Percentiles rank a stretch among this genome's conserved stretches.
These are phyloP conservation scores for Hesperia comma DNA, from an alignment of 2,888 invertebrate species.

Conservation along the genomic window DNA sequence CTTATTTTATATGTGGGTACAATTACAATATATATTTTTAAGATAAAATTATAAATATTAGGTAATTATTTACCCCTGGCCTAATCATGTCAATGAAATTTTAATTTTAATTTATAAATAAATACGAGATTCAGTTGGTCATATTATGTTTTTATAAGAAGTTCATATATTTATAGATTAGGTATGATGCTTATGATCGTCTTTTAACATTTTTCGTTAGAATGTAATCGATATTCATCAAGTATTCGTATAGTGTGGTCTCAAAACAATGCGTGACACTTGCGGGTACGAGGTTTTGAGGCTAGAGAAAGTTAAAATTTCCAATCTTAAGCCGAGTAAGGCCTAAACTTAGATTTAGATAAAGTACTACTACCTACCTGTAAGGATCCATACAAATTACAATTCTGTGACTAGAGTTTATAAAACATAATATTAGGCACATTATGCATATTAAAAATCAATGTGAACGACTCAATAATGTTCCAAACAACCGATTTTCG, in stretches of 20 bases:
- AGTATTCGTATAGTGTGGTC: constrained; percentile 56
- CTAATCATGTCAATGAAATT: not conserved
- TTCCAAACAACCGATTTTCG: constrained; percentile 26
- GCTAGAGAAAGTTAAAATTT: constrained; percentile 82
- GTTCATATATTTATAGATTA: not conserved
- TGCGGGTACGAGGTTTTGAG: constrained; percentile 77
- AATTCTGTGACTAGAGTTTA: no score
- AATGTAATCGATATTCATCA: constrained; percentile 36
- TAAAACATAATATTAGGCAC: not conserved
- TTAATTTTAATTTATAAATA: not conserved
- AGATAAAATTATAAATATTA: no score
- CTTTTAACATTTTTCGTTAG: constrained; percentile 36
- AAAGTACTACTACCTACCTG: no score
- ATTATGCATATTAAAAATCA: constrained; percentile 13
- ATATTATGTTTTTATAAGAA: not conserved
- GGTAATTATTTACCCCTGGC: no score
- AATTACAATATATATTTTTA: no score
- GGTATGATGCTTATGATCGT: constrained; percentile 18
- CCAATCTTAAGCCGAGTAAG: constrained; percentile 49
- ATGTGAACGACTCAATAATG: constrained; percentile 29
- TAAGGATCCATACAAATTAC: not conserved
- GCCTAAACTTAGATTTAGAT: constrained; percentile 16
- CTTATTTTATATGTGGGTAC: no score
- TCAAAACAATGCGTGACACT: constrained; percentile 72
- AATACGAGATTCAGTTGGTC: not conserved